Evolutionary conservation across 2,888 invertebrate species (phyloP), one percentile per base, ranked within the genome.

Genomic region (Cerastis rubricosa): DNA sequence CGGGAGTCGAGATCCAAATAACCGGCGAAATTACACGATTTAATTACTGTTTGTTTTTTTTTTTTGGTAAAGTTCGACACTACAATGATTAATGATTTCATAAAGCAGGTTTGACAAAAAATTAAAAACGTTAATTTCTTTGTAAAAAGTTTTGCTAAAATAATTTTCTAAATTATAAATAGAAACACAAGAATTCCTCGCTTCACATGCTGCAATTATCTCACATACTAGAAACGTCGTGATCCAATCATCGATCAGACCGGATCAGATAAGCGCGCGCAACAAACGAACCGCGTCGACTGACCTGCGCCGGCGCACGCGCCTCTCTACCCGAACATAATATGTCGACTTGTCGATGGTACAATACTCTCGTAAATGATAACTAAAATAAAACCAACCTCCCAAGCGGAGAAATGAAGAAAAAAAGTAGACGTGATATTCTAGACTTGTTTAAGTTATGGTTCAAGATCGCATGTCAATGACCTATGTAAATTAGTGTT

Each of bases 381-480:
- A 95, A 95, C 95, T 85, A 95, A 96, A 96, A 96, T 95, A 95
- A 95, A 94, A 93, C 92, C 63, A 90, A 91, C 92, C 94, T 93
- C 94, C 93, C 94, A 93, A 92, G 94, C 90, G 90, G 93, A 86
- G 90, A 93, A 91, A 91, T 89, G 68, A 29, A 64, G 84, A 89
- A 90, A 91, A 93, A 91, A 89, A 86, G 83, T 78, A 75, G 78
- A 51, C 19, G 73, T 74, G 74, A 71, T 84, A 78, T 77, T 87
- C 81, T 75, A 86, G 83, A 84, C 83, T 84, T 71, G 83, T 83
- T 35, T 83, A 77, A 78, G 74, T 84, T 80, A 67, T 70, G 61
- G 74, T 88, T 88, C 88, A 89, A 92, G 89, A 89, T 91, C 88
- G 84, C 71, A 74, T 78, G 85, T 86, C 82, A 78, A 54, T 65